Evolutionary conservation across 2,888 invertebrate genomes (phyloP).

Genomic region (Laspeyria flexula): DNA sequence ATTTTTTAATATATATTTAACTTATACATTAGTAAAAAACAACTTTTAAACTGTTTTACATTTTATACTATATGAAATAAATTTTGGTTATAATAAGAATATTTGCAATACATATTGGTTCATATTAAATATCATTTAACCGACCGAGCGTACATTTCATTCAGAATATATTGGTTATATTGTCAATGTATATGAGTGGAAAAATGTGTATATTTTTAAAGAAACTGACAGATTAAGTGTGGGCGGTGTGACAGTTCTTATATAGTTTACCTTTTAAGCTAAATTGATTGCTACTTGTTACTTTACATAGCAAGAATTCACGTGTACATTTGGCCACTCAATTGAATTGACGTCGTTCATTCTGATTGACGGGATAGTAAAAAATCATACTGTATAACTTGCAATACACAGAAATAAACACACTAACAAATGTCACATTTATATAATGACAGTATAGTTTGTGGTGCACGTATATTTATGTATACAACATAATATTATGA

Average conservation of each 20-base stretch:
- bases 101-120: conserved; percentile 32
- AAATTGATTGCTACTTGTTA: conserved; percentile 22
- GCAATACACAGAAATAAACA: neutral
- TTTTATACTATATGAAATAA: too few species aligned
- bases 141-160: conserved; percentile 28
- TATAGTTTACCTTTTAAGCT: conserved; percentile 37
- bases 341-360: neutral
- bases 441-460: neutral
- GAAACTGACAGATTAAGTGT: conserved; percentile 31
- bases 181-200: conserved; percentile 39
- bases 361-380: neutral
- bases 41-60: too few species aligned
- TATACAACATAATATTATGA: neutral
- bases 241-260: conserved; percentile 40
- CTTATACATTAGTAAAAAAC: too few species aligned
- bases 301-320: conserved; percentile 13
- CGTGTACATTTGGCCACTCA: conserved; percentile 11
- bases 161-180: conserved; percentile 28
- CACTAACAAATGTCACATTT: neutral
- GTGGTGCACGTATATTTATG: neutral
- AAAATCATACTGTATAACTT: neutral
- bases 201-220: conserved; percentile 34
- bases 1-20: neutral
- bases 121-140: conserved; percentile 27
- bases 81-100: too few species aligned